Conservation (phyloP, 2,113 vertebrate species). For the Nematolebias whitei region DNA sequence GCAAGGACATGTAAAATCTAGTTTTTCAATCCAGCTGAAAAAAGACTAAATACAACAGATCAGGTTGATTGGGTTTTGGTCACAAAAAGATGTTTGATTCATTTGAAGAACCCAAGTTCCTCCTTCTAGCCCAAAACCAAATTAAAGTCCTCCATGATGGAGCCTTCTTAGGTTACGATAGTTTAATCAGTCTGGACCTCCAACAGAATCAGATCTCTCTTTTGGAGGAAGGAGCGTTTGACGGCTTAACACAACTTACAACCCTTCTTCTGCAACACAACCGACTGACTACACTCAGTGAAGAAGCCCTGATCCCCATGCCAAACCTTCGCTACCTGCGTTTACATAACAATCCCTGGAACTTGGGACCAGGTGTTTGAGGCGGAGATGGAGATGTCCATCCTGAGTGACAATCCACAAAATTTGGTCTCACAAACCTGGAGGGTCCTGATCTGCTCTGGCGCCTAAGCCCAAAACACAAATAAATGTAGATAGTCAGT, state of each 20-base stretch:
- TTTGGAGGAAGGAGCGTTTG: conserved; percentile 87
- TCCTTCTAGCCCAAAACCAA: conserved; percentile 89
- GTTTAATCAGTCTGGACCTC: conserved; percentile 89
- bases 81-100: conserved; percentile 1
- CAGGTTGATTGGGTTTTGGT: neutral
- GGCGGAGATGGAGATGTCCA: too few species aligned
- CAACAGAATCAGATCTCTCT: conserved; percentile 92
- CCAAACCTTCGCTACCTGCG: conserved; percentile 88
- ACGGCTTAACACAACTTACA: conserved; percentile 85
- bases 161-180: conserved; percentile 60
- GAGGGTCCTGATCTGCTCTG: conserved; percentile 67
- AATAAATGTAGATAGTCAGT: neutral
- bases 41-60: neutral
- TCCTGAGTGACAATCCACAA: too few species aligned
- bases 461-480: conserved; percentile 34
- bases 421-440: conserved; percentile 75
- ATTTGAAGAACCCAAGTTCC: conserved; percentile 81
- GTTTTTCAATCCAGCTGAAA: conserved; percentile 2
- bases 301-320: conserved; percentile 88
- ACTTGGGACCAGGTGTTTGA: too few species aligned
- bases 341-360: conserved; percentile 93
- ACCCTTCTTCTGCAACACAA: conserved; percentile 95
- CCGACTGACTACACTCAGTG: conserved; percentile 82
- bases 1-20: conserved; percentile 4
- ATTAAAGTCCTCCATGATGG: conserved; percentile 75